These are phyloP conservation scores for Pipistrellus pygmaeus DNA, from an alignment of 2,797 vertebrate species.

Conservation along the genomic window DNA sequence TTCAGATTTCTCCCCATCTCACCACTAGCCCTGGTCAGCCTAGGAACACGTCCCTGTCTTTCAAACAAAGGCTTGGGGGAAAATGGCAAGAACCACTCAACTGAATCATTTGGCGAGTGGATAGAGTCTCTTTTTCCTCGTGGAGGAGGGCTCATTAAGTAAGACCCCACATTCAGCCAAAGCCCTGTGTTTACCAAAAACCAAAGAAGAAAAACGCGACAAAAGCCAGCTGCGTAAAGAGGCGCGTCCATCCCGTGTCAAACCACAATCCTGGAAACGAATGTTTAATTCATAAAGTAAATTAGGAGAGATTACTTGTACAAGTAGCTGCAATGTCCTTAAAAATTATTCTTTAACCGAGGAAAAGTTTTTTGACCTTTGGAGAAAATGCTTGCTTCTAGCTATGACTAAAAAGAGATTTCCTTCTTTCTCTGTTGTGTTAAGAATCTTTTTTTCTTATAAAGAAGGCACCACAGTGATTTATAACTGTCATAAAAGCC, in stretches of 20 bases:
- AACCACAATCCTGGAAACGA: constrained; percentile 82
- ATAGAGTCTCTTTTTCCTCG: constrained; percentile 52
- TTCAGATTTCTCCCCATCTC: constrained; percentile 51
- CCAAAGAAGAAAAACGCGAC: constrained; percentile 35
- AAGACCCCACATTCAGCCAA: constrained; percentile 62
- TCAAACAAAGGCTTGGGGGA: constrained; percentile 57
- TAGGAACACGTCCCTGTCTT: constrained; percentile 49
- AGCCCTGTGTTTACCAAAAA: constrained; percentile 81
- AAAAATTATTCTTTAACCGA: constrained; percentile 90
- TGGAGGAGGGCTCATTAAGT: constrained; percentile 77
- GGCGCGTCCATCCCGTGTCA: constrained; percentile 63
- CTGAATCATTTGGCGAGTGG: background rate
- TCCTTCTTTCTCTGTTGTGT: constrained; percentile 92
- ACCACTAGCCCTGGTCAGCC: constrained; percentile 47
- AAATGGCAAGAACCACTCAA: constrained; percentile 24
- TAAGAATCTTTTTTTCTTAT: constrained; percentile 93
- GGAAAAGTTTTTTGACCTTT: constrained; percentile 93
- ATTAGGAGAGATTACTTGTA: constrained; percentile 87
- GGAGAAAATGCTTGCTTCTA: constrained; percentile 92
- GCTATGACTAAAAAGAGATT: constrained; percentile 92
- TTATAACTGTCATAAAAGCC: constrained; percentile 93
- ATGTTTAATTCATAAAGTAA: constrained; percentile 88
- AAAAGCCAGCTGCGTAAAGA: constrained; percentile 70
- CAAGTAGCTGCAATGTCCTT: constrained; percentile 89
- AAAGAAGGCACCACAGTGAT: constrained; percentile 93